Conservation (phyloP, 2,113 vertebrate species). For the Actenoides lindsayi region DNA sequence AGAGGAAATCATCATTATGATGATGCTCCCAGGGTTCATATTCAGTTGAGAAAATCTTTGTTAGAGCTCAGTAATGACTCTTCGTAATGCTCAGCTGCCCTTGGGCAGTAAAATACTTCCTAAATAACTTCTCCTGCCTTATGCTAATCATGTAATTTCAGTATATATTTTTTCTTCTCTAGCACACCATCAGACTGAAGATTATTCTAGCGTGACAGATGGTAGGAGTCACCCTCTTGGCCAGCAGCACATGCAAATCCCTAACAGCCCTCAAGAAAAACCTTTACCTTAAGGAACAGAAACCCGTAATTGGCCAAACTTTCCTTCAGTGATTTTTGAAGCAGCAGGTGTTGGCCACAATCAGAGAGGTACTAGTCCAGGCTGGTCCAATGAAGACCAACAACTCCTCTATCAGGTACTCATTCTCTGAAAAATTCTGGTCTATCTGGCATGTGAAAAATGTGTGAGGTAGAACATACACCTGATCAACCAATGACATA, state of each 20-base stretch:
- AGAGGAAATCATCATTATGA: not conserved
- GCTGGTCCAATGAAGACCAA: not conserved
- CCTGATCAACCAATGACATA: not conserved
- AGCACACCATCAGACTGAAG: not conserved
- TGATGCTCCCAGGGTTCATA: not conserved
- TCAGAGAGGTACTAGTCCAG: not conserved
- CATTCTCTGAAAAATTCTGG: not conserved
- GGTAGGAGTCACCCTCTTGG: not conserved
- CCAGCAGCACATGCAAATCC: not conserved
- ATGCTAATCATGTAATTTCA: not conserved
- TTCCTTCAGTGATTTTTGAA: not conserved
- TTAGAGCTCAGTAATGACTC: not conserved
- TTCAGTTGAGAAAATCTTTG: not conserved
- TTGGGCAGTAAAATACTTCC: not conserved
- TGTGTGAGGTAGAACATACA: rapidly evolving
- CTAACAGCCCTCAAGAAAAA: not conserved
- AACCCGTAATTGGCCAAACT: not conserved
- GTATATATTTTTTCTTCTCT: not conserved
- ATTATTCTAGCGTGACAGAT: not conserved
- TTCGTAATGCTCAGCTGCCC: not conserved
- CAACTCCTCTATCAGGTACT: not conserved
- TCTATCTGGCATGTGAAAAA: not conserved
- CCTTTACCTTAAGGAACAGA: not conserved
- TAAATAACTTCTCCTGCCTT: not conserved
- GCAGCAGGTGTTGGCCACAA: not conserved